Evolutionary conservation across 2,797 vertebrate species (phyloP), one percentile per base, ranked within the genome.

Genomic region (Aldrovandia affinis): DNA sequence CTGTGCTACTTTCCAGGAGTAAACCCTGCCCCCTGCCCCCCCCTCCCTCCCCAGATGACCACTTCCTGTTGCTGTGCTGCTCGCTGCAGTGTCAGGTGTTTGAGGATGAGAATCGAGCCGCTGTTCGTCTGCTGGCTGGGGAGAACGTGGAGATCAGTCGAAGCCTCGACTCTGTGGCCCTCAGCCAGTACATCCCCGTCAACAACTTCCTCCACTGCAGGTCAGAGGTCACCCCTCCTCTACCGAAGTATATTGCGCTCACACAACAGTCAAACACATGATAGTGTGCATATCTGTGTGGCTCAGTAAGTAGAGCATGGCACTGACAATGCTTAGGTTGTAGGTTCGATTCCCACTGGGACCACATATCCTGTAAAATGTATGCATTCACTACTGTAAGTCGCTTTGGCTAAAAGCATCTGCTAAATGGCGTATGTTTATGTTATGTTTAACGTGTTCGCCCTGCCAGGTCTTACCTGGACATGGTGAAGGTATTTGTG

Each of bases 71-170:
- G 91, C 90, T 96, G 83, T 94, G 92, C 84, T 94, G 95, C 0
- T 96, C 95, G 80, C 93, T 96, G 83, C 96, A 96, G 92, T 92
- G 94, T 94, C 95, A 95, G 77, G 95, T 95, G 42, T 96, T 96
- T 83, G 89, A 94, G 86, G 94, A 95, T 73, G 93, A 96, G 91
- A 95, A 96, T 85, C 92, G 91, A 10, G 92, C 91, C 0, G 88
- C 79, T 0, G 84, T 92, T 55, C 94, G 95, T n/a, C 86, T 92
- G 70, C 14, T 89, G 52, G 95, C 95, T 0, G 96, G 95, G 83
- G 95, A 95, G 54, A 94, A 95, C 0, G 85, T 93, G 2, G 95
- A 95, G 89, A 95, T 96, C 83, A 92, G 95, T 85, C 88, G 88
- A n/a, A 93, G 90, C 81, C 88, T 95, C 39, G 93, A 95, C 81